A percentile compares a stretch with the other conserved stretches of the same genome.
Evolutionary conservation across 2,888 invertebrate species (phyloP).

Genomic region (Nemoura dubitans): DNA sequence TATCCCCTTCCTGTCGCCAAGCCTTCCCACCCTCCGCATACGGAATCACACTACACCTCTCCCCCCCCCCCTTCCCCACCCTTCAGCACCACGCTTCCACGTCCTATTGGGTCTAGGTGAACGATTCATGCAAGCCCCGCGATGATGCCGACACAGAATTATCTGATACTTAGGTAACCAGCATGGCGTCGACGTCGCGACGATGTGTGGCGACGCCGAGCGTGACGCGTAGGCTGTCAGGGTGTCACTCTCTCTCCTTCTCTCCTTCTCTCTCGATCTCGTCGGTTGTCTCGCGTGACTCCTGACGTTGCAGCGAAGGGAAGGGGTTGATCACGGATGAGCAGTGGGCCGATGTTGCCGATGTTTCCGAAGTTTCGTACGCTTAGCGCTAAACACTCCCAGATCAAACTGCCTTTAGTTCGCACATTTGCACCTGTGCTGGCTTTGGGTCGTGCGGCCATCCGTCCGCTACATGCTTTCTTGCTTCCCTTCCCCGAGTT

Average conservation of each 20-base stretch:
- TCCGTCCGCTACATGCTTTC: too few relatives aligned
- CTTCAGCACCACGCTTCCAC: not conserved
- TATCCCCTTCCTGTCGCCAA: not conserved
- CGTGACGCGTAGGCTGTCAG: too few relatives aligned
- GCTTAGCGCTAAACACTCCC: too few relatives aligned
- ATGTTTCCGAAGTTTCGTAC: too few relatives aligned
- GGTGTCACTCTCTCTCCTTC: not conserved
- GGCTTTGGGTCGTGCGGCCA: too few relatives aligned
- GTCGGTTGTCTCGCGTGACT: too few relatives aligned
- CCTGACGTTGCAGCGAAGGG: not conserved
- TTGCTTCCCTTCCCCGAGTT: too few relatives aligned
- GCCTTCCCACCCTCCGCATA: conserved; percentile 9
- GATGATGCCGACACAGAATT: not conserved
- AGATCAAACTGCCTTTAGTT: too few relatives aligned
- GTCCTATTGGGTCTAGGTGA: not conserved
- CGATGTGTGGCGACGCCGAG: not conserved
- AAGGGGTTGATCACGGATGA: too few relatives aligned
- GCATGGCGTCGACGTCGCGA: not conserved
- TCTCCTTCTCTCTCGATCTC: not conserved
- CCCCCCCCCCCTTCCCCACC: not conserved
- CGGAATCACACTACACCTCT: not conserved
- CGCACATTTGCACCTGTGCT: too few relatives aligned
- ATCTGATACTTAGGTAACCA: not conserved
- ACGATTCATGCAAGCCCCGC: not conserved
- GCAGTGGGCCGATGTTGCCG: too few relatives aligned